A percentile compares a stretch with the other conserved stretches of the same genome.
Evolutionary conservation across 2,113 vertebrate species (phyloP).

Genomic region (Castor canadensis): DNA sequence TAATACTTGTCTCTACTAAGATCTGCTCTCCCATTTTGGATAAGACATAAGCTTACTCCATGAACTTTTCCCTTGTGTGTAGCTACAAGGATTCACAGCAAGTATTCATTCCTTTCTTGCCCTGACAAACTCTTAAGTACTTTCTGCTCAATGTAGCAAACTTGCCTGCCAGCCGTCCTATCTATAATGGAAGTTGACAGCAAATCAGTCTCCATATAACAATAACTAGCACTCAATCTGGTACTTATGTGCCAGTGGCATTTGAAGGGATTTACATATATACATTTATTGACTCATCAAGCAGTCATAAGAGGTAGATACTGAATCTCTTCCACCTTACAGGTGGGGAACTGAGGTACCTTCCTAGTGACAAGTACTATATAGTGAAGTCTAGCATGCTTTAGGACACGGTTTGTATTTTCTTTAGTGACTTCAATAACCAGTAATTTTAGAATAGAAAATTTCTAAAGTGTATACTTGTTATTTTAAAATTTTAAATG

Average conservation of each 20-base stretch:
- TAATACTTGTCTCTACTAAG: not conserved
- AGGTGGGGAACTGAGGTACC: not conserved
- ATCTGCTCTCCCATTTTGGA: not conserved
- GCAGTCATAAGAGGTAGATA: not conserved
- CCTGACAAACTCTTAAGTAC: not conserved
- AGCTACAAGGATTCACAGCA: not conserved
- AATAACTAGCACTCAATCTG: not conserved
- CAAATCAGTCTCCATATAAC: not conserved
- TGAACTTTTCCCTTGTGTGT: not conserved
- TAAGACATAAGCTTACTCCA: not conserved
- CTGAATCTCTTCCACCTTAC: not conserved
- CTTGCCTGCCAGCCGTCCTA: not conserved
- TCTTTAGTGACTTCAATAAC: not conserved
- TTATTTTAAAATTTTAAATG: not conserved
- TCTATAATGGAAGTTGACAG: not conserved
- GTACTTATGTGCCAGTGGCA: not conserved
- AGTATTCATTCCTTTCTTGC: not conserved
- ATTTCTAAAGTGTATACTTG: not conserved
- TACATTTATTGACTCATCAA: conserved; percentile 1
- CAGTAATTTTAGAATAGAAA: not conserved
- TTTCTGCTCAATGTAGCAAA: not conserved
- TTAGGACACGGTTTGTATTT: not conserved
- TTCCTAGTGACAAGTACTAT: not conserved
- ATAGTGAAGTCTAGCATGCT: not conserved
- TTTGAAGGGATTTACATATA: not conserved